Conservation (phyloP, 2,888 invertebrate genomes). For the Sepioteuthis lessoniana region DNA sequence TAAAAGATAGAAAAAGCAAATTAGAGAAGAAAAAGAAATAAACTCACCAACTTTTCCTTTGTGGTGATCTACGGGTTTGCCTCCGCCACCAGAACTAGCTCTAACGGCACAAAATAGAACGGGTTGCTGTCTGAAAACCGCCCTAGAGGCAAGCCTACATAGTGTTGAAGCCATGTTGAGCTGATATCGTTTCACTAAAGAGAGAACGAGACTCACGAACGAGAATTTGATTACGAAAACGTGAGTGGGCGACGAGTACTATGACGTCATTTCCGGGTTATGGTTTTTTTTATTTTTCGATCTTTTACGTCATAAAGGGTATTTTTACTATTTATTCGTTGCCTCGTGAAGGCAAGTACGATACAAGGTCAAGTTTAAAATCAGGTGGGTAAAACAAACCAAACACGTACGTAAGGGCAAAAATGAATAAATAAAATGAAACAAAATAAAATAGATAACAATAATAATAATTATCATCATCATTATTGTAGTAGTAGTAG, state of each 20-base stretch:
- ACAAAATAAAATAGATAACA: too few species aligned
- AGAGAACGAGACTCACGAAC: neutral
- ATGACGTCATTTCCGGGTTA: slow-evolving; percentile 42
- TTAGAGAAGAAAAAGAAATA: neutral
- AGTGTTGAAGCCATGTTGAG: slow-evolving; percentile 57
- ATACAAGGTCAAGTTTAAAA: too few species aligned
- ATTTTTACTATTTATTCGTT: too few species aligned
- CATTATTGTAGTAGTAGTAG: too few species aligned
- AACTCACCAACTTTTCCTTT: slow-evolving; percentile 58
- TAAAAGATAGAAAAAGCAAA: neutral
- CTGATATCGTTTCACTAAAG: neutral
- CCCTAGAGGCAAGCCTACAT: slow-evolving; percentile 53
- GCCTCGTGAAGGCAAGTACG: too few species aligned
- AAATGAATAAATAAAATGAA: too few species aligned
- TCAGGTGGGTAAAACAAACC: too few species aligned
- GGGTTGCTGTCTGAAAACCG: slow-evolving; percentile 52
- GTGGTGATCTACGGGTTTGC: slow-evolving; percentile 55
- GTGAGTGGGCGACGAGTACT: too few species aligned
- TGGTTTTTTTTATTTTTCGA: neutral
- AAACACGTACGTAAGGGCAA: too few species aligned
- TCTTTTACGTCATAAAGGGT: neutral
- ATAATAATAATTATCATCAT: too few species aligned
- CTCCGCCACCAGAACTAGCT: slow-evolving; percentile 53
- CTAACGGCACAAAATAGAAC: slow-evolving; percentile 52
- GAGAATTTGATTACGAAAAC: neutral